A percentile compares a stretch with the other conserved stretches of the same genome.
phyloP scores from a whole-genome alignment of 2,113 vertebrate species.

The Macquaria ambigua region DNA sequence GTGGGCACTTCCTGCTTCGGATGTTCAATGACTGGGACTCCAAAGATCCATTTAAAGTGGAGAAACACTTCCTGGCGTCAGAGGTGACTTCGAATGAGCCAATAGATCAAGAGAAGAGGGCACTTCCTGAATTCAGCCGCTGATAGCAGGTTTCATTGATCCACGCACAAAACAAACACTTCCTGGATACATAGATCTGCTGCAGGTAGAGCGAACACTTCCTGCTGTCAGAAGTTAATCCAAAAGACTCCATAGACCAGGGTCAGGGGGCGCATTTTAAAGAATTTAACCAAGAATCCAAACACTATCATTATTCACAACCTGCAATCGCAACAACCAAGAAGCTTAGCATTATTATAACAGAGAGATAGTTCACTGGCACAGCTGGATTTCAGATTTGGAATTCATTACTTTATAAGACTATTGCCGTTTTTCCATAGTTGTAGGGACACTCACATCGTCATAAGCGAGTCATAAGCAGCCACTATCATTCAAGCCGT shows the following conservation, averaged over 20 bases:
- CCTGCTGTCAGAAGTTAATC: background rate
- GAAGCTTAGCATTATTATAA: background rate
- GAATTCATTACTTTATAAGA: background rate
- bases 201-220: background rate
- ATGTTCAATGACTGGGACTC: slow-evolving; percentile 42
- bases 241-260: background rate
- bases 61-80: slow-evolving; percentile 76
- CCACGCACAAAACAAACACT: slow-evolving; percentile 18
- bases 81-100: slow-evolving; percentile 65
- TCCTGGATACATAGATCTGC: slow-evolving; percentile 14
- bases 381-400: background rate
- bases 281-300: background rate
- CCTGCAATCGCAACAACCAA: background rate
- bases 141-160: slow-evolving; percentile 46
- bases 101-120: slow-evolving; percentile 58
- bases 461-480: no score
- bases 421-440: no score
- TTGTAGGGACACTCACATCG: no score
- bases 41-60: slow-evolving; percentile 40
- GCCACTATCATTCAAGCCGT: no score
- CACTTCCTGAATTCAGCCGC: slow-evolving; percentile 48
- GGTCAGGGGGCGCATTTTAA: background rate
- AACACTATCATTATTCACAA: background rate
- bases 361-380: background rate
- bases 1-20: slow-evolving; percentile 61